These are phyloP conservation scores for Mus caroli DNA, from an alignment of 2,797 vertebrate species.

Conservation along the genomic window DNA sequence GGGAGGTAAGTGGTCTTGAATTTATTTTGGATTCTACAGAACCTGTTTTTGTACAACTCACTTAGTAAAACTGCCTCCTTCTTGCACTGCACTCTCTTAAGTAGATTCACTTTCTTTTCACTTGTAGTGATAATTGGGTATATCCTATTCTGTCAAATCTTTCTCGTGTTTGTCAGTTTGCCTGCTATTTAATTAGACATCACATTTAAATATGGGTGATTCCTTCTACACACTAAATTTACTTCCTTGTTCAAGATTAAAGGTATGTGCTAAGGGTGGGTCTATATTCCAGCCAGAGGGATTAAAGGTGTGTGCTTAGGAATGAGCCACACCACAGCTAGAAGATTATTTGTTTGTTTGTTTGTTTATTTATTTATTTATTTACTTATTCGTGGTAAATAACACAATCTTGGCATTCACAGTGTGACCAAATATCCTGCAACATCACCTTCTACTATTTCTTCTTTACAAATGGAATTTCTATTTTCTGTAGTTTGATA, in stretches of 20 bases:
- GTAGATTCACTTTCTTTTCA: background rate
- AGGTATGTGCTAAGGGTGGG: background rate
- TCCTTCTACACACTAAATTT: background rate
- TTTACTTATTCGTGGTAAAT: background rate
- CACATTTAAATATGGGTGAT: background rate
- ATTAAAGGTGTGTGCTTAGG: background rate
- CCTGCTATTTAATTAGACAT: background rate
- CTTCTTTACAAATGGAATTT: constrained; percentile 46
- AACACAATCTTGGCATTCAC: background rate
- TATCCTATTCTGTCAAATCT: background rate
- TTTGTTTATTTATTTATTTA: too few species aligned
- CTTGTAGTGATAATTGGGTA: background rate
- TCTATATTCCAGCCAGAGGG: background rate
- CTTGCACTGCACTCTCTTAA: background rate
- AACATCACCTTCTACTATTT: background rate
- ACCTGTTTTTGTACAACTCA: background rate
- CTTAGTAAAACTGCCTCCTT: background rate
- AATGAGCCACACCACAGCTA: background rate
- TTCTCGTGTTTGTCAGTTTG: background rate
- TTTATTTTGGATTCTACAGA: background rate
- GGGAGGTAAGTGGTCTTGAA: too few species aligned
- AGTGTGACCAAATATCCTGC: background rate
- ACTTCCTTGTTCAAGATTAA: background rate
- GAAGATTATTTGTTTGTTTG: too few species aligned
- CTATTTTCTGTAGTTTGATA: background rate